A percentile compares a stretch with the other conserved stretches of the same genome.
Conservation (phyloP, 2,113 vertebrate species). For the Aplodontia rufa region DNA sequence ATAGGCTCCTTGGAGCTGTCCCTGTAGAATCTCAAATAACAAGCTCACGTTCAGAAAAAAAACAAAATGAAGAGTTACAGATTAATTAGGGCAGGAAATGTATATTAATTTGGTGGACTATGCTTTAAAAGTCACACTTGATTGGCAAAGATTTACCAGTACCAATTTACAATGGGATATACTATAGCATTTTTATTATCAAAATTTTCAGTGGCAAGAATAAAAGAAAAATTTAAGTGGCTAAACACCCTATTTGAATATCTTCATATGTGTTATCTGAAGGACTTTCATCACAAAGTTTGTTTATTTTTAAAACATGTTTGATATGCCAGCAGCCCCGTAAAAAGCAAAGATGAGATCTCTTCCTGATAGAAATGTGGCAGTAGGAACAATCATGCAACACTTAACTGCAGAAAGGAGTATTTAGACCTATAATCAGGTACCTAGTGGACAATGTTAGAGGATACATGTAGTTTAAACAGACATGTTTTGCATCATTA, state of each 20-base stretch:
- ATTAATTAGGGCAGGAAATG: neutral
- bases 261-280: constrained; percentile 34
- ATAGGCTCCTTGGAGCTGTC: neutral
- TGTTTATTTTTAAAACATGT: neutral
- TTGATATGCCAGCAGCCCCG: neutral
- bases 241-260: neutral
- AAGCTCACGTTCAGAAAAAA: constrained; percentile 53
- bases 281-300: constrained; percentile 26
- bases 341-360: neutral
- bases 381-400: neutral
- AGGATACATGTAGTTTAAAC: neutral
- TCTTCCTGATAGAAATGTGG: neutral
- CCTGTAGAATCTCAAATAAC: constrained; percentile 38
- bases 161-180: constrained; percentile 35
- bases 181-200: neutral
- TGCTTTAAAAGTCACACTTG: neutral
- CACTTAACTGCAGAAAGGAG: neutral
- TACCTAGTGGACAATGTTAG: neutral
- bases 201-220: constrained; percentile 19
- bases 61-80: constrained; percentile 56
- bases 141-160: neutral
- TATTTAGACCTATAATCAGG: neutral
- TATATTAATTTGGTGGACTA: neutral
- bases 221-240: neutral
- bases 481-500: neutral